Evolutionary conservation across 2,888 invertebrate genomes (phyloP), one percentile per base, ranked within the genome.

Genomic region (Aphelenchoides bicaudatus): DNA sequence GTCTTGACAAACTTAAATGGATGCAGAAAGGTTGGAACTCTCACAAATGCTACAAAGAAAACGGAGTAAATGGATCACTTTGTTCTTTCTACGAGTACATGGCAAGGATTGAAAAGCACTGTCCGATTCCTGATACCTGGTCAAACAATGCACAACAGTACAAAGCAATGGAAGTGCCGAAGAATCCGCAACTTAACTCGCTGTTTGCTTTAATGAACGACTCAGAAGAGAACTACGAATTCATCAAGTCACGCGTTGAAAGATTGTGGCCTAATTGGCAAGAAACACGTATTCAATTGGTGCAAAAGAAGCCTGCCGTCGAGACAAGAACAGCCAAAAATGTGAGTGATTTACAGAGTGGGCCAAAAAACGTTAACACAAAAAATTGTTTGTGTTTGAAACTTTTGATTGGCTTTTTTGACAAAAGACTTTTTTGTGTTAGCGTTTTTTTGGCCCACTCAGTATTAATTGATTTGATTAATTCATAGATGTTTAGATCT

Each of bases 21-120:
- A 81, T 82, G 80, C 65, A 63, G 16, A 58, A 69, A 13, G 79
- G 79, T 71, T 82, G 82, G 82, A 71, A 78, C 59, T 75, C 80
- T 0, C 80, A 82, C 60, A 66, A 72, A 1, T 82, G 82, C 64
- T 82, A 82, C 61, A 73, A 72, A 2, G 68, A 75, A 0, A 74
- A 79, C 55, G 81, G 81, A 1, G 67, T 69, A 21, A 81, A 82
- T 63, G 82, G 82, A 2, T 74, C 79, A 3, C 68, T 74, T n/a
- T 83, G 82, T 61, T 82, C 82, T 4, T 77, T 80, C 58, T 71
- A 80, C 5, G 73, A 77, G 67, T 82, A 80, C 61, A 71, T 82
- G 4, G 80, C 80, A 58, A 77, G 79, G 68, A 79, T 79, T 51
- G 82, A 82, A 67, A 69, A 71, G 10, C 80, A 79, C 73, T 82